Evolutionary conservation across 2,797 vertebrate genomes (phyloP).

Genomic region (Amniataba percoides): DNA sequence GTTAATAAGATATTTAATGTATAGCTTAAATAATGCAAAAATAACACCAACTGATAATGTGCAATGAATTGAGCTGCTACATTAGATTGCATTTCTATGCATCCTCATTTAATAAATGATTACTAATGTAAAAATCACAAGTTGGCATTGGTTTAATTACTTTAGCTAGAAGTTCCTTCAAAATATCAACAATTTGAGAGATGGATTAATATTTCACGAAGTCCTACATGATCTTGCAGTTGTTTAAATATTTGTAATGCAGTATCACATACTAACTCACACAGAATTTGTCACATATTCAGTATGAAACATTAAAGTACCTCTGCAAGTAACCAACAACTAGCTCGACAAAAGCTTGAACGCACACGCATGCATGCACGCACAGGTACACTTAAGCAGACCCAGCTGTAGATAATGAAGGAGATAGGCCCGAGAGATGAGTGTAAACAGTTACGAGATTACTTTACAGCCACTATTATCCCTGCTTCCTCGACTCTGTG

Average conservation of each 20-base stretch:
- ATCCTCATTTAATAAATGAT: not conserved
- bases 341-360: not conserved
- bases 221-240: not conserved
- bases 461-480: constrained; percentile 75
- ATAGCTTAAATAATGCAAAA: not conserved
- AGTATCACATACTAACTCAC: not conserved
- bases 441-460: constrained; percentile 68
- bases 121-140: not conserved
- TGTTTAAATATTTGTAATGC: not conserved
- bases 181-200: not conserved
- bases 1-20: not conserved
- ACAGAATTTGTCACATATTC: not conserved
- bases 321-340: constrained; percentile 1
- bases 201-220: no score
- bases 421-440: constrained; percentile 53
- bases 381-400: constrained; percentile 48
- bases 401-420: constrained; percentile 66
- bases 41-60: not conserved
- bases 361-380: not conserved
- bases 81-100: not conserved
- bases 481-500: constrained; percentile 57
- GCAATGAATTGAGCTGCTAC: not conserved
- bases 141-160: not conserved
- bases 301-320: constrained; percentile 10
- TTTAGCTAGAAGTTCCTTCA: not conserved